phyloP scores from a whole-genome alignment of 2,797 vertebrate species.

The Thaleichthys pacificus region DNA sequence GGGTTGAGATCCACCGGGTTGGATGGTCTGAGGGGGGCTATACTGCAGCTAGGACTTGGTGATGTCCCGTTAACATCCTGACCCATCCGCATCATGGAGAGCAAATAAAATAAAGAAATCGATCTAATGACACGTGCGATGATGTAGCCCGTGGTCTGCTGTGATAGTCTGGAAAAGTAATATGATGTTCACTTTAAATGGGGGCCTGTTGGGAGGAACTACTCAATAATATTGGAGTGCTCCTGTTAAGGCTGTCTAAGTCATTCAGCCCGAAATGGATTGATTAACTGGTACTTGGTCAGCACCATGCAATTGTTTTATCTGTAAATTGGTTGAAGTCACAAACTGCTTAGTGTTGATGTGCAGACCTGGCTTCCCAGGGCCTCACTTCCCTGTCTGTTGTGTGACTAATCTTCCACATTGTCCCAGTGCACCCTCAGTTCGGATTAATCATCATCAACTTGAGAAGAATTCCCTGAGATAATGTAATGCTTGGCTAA shows the following conservation, averaged over 20 bases:
- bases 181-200: not conserved
- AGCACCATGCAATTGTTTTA: not conserved
- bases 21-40: not conserved
- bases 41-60: not conserved
- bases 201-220: not conserved
- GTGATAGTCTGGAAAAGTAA: not conserved
- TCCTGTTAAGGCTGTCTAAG: not conserved
- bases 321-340: not conserved
- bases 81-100: not conserved
- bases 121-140: not conserved
- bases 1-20: not conserved
- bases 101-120: not conserved
- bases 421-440: conserved; percentile 31
- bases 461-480: conserved; percentile 15
- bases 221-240: not conserved
- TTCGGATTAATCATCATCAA: conserved; percentile 31
- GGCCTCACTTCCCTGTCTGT: not conserved
- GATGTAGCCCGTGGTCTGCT: not conserved
- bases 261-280: too few relatives aligned
- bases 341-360: not conserved
- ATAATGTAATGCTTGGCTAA: conserved; percentile 8
- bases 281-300: too few relatives aligned
- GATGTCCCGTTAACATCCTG: not conserved
- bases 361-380: not conserved
- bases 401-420: conserved; percentile 24